phyloP scores from a whole-genome alignment of 2,113 vertebrate species.

The Paedocypris sp. region DNA sequence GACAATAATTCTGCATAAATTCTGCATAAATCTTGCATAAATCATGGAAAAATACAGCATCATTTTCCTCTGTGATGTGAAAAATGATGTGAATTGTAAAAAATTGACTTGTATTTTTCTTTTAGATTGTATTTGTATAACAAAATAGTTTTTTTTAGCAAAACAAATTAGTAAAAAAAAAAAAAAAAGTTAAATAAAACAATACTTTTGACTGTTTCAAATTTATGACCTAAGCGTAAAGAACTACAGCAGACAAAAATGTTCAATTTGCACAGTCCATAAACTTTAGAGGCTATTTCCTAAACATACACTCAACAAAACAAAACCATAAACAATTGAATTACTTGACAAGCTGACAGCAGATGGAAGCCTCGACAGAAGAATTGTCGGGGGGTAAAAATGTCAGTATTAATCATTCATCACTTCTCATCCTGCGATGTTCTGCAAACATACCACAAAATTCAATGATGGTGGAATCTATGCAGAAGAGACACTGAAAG shows the following conservation, averaged over 20 bases:
- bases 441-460: neutral
- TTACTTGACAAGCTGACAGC: neutral
- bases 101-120: too few species aligned
- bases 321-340: neutral
- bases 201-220: too few species aligned
- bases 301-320: neutral
- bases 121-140: too few species aligned
- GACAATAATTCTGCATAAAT: too few species aligned
- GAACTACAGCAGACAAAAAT: too few species aligned
- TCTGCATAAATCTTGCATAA: too few species aligned
- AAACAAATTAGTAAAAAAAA: too few species aligned
- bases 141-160: too few species aligned
- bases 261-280: constrained; percentile 8
- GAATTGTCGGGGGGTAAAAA: constrained; percentile 9
- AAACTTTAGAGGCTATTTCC: neutral
- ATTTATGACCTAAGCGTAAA: too few species aligned
- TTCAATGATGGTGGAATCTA: neutral
- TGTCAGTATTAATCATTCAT: constrained; percentile 5
- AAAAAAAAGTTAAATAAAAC: neutral
- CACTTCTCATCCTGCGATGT: neutral
- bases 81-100: too few species aligned
- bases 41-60: too few species aligned
- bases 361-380: neutral
- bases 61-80: too few species aligned
- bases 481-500: neutral